Evolutionary conservation across 2,797 vertebrate species (phyloP).

Genomic region (Eurystomus glaucurus): DNA sequence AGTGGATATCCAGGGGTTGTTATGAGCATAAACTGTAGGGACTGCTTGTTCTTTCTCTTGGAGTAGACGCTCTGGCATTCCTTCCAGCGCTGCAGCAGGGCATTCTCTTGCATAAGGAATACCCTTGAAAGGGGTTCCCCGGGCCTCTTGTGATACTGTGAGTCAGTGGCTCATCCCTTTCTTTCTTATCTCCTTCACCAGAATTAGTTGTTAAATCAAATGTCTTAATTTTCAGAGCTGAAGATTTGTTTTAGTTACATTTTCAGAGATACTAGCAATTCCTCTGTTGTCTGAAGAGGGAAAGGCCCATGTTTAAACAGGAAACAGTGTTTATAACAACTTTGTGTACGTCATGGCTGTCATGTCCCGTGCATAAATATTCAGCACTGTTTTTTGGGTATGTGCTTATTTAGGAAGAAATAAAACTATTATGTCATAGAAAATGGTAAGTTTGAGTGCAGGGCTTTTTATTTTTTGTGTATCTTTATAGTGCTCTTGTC

Average conservation of each 20-base stretch:
- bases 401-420: background rate
- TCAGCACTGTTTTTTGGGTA: background rate
- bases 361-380: background rate
- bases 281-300: background rate
- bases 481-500: background rate
- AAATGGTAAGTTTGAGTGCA: background rate
- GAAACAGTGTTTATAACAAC: background rate
- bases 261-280: background rate
- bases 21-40: background rate
- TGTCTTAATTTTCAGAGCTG: background rate
- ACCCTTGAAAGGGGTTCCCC: constrained; percentile 14
- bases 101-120: background rate
- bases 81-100: background rate
- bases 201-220: background rate
- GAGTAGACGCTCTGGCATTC: constrained; percentile 17
- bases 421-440: background rate
- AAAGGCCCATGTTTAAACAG: background rate
- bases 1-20: background rate
- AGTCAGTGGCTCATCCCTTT: background rate
- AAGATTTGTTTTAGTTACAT: background rate
- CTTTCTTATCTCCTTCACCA: constrained; percentile 27
- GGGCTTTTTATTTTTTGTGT: background rate
- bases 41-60: background rate
- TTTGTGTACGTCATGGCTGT: background rate
- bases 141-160: background rate